Evolutionary conservation across 2,888 invertebrate genomes (phyloP).

Genomic region (Tetragnatha montana): DNA sequence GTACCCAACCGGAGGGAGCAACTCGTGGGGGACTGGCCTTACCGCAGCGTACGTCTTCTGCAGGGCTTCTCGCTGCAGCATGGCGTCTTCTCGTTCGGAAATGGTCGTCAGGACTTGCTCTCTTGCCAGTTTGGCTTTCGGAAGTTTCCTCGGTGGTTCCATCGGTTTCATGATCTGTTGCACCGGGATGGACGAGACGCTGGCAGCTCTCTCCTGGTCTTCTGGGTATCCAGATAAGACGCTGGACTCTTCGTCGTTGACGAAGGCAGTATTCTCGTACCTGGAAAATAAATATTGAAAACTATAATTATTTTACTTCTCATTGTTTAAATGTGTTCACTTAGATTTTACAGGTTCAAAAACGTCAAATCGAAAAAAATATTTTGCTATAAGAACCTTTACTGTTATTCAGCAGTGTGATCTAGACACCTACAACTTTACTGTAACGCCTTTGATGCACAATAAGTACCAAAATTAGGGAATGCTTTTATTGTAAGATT

Average conservation of each 20-base stretch:
- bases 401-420: too few species aligned
- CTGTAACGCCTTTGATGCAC: too few species aligned
- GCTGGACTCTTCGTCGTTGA: constrained; percentile 71
- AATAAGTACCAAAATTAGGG: too few species aligned
- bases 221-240: constrained; percentile 70
- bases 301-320: too few species aligned
- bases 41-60: constrained; percentile 68
- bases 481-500: too few species aligned
- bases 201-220: constrained; percentile 72
- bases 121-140: constrained; percentile 70
- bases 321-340: too few species aligned
- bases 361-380: too few species aligned
- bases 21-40: constrained; percentile 42
- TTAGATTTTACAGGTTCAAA: too few species aligned
- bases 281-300: too few species aligned
- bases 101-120: constrained; percentile 71
- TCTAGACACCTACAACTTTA: too few species aligned
- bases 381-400: too few species aligned
- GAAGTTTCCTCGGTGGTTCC: constrained; percentile 60
- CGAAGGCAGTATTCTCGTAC: constrained; percentile 72
- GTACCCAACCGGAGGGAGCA: constrained; percentile 79
- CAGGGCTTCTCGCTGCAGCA: constrained; percentile 68
- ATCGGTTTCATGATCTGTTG: constrained; percentile 65
- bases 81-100: constrained; percentile 70
- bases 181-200: constrained; percentile 71